These are phyloP conservation scores for Aurelia sp. DNA, from an alignment of 30 jellyfish, hydroid and myxozoan species.

Conservation along the genomic window DNA sequence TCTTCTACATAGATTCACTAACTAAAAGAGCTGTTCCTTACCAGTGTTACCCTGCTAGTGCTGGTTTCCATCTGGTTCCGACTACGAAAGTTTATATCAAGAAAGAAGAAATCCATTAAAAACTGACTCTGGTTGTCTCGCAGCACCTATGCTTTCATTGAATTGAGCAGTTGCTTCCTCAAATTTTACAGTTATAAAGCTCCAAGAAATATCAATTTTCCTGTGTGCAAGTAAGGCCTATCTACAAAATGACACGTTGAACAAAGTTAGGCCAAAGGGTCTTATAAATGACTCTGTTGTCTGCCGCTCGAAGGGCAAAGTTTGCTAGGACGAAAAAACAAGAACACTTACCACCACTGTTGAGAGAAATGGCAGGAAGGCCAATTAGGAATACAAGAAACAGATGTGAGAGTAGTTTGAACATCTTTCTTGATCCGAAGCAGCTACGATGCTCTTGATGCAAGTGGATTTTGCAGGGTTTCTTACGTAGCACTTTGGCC, in stretches of 20 bases:
- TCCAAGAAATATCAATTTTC: no score
- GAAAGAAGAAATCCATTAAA: no score
- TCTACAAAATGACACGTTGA: no score
- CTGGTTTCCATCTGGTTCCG: no score
- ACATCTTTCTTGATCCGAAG: conserved; percentile 49
- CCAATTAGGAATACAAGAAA: conserved; percentile 64
- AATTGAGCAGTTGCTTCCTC: no score
- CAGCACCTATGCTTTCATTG: no score
- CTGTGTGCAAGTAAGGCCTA: no score
- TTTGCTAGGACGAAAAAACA: not conserved
- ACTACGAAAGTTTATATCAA: no score
- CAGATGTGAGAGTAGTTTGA: conserved; percentile 55
- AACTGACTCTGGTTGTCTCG: no score
- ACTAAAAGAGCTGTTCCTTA: conserved; percentile 2
- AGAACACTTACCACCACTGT: conserved; percentile 58
- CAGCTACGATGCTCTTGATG: conserved; percentile 46
- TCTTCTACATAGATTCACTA: conserved; percentile 42
- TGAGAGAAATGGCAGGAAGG: conserved; percentile 45
- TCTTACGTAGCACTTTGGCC: conserved; percentile 23
- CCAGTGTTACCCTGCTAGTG: not conserved
- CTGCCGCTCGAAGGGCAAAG: not conserved
- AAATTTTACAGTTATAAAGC: no score
- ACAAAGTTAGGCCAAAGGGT: not conserved
- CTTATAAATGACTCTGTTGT: not conserved
- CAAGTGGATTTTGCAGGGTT: not conserved